Conservation (phyloP, 1,140 invertebrate genomes). For the Formica selysi region DNA sequence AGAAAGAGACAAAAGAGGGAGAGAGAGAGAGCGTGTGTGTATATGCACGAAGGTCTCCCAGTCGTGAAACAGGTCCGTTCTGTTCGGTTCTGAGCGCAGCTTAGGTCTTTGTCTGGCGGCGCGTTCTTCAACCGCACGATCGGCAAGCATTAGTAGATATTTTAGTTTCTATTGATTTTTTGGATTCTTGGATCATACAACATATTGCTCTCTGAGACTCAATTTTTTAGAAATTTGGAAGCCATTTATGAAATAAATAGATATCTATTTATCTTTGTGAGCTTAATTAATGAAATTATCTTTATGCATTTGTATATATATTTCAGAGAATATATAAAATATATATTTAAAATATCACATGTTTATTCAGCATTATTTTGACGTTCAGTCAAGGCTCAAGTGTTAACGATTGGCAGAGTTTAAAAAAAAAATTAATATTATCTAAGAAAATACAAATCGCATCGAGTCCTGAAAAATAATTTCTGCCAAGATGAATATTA, state of each 20-base stretch:
- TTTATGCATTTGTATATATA: too few species aligned
- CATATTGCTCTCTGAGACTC: neutral
- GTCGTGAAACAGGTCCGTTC: constrained; percentile 64
- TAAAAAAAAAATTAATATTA: neutral
- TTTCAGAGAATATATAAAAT: neutral
- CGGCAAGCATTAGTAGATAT: constrained; percentile 33
- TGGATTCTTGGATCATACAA: neutral
- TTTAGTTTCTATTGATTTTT: constrained; percentile 21
- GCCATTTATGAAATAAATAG: neutral
- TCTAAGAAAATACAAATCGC: neutral
- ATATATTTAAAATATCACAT: neutral
- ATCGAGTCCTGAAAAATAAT: neutral
- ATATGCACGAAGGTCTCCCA: constrained; percentile 54
- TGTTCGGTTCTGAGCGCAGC: constrained; percentile 49
- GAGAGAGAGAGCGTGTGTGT: neutral
- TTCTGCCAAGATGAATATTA: neutral
- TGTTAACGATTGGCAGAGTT: neutral
- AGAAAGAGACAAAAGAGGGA: neutral
- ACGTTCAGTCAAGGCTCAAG: neutral
- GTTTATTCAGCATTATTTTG: neutral
- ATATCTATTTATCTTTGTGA: neutral
- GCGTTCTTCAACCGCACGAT: constrained; percentile 37
- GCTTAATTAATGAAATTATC: neutral
- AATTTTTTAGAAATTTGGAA: neutral
- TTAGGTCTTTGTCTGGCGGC: constrained; percentile 57